Evolutionary conservation across 2,113 vertebrate genomes (phyloP), one percentile per base, ranked within the genome.

Genomic region (Oryzias javanicus): DNA sequence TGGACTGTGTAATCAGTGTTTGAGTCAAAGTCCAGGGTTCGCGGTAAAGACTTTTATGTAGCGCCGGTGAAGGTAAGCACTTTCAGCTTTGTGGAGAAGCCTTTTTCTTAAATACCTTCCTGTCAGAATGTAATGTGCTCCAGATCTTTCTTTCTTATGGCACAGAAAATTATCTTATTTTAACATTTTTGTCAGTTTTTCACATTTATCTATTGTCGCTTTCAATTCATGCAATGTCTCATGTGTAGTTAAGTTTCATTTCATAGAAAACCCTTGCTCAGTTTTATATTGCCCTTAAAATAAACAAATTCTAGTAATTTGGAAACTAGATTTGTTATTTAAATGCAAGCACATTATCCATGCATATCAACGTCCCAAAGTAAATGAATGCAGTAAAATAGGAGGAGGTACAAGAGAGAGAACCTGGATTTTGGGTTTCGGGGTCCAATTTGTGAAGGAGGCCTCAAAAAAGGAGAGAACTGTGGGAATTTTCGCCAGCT

Each of bases 11-110:
- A 78, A 90, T 88, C 78, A 86, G 22, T 42, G 62, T 42, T 50
- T 13, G 20, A 82, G 83, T 88, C 80, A 74, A 90, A 88, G 89
- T 90, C 89, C 80, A 84, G 15, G 27, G 41, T 52, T 47, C 62
- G 62, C 78, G 42, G 25, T 74, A 82, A 83, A 70, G 82, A 19
- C 48, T 48, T 78, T 84, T 70, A 56, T 68, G 52, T 70, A 64
- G 22, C 42, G 62, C 12, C 40, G 42, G 24, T 51, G 60, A 83
- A 84, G 88, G 87, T 90, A 85, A 87, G 86, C 24, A 55, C 25
- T 6, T 42, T 58, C 18, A 19, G 18, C 41, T 17, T 42, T 35
- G 48, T 17, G 27, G 5, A 40, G 22, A 14, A 53, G 1, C 13
- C 1, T 35, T 25, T 27, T 18, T 60, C 29, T 35, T 55, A 35